A percentile compares a stretch with the other conserved stretches of the same genome.
phyloP scores from a whole-genome alignment of 1,140 invertebrate genomes.

The Agrypnia vestita region DNA sequence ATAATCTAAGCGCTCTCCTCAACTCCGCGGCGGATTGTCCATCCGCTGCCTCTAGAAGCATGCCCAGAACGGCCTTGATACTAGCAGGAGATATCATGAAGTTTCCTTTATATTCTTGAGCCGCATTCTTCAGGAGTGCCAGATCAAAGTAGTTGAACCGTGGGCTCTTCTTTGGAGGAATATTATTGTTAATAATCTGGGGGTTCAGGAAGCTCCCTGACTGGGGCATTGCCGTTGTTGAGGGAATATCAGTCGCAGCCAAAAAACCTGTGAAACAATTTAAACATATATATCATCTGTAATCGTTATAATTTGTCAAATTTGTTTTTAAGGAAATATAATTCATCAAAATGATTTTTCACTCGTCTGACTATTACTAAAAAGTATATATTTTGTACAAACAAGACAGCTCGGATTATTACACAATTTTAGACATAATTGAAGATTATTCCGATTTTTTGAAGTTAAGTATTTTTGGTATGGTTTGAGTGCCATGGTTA shows the following conservation, averaged over 20 bases:
- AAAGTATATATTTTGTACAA: no score
- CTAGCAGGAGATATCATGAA: slow-evolving; percentile 80
- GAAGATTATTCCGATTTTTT: no score
- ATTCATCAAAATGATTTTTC: no score
- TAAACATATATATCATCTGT: no score
- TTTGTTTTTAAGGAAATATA: no score
- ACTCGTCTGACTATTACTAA: no score
- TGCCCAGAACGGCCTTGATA: slow-evolving; percentile 77
- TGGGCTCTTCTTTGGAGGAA: slow-evolving; percentile 50
- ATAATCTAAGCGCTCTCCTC: slow-evolving; percentile 73
- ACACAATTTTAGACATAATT: no score
- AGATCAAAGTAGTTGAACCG: slow-evolving; percentile 75
- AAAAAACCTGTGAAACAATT: not conserved
- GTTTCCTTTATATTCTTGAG: slow-evolving; percentile 72
- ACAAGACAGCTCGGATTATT: no score
- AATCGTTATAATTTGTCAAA: no score
- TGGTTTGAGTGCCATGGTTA: no score
- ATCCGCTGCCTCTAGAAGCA: slow-evolving; percentile 77
- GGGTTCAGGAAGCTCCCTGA: not conserved
- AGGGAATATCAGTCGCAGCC: not conserved
- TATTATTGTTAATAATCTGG: not conserved
- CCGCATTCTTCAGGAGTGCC: slow-evolving; percentile 68
- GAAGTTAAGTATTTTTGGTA: no score
- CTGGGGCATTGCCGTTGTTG: not conserved
- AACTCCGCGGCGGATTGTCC: slow-evolving; percentile 76